Evolutionary conservation across 2,888 invertebrate species (phyloP), one percentile per base, ranked within the genome.

Genomic region (Protophormia terraenovae): DNA sequence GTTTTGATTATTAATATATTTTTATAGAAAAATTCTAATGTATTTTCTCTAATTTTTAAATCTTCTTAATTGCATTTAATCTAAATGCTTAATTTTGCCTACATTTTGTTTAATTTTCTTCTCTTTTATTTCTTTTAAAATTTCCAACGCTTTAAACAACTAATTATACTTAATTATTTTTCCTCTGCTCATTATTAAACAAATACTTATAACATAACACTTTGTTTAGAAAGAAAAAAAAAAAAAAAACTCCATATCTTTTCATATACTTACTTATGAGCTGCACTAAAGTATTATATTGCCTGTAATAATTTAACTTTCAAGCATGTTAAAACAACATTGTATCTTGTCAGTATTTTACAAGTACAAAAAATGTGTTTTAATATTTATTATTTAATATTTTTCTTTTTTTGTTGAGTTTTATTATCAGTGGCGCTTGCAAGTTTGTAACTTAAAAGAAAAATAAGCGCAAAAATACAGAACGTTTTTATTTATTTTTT

Each of bases 351-450:
- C 47, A 62, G 14, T 41, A 64, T 55, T 53, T 55, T 53, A 45
- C n/a, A 38, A 60, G 19, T 47, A 62, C 4, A 55, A 58, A 22
- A 19, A 50, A 78, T 35, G 10, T 69, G 6, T 66, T 66, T 55
- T 67, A 32, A 62, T 47, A 66, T 53, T 29, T 29, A 19, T 69
- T 60, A 60, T 24, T 55, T 29, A 7, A 12, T 60, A 29, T 29
- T 14, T 58, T 29, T n/a, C 19, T 50, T 50, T 50, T 60, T 45
- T 2, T 47, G 8, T 58, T 19, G 8, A 19, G 6, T 66, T 62
- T 47, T 62, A 50, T 80, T 84, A 84, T 84, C 72, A 84, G 75
- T 80, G 84, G 84, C 84, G 84, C 84, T 84, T 76, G 79, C 55
- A 72, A 76, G 60, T 47, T 80, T 76, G 67, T 84, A 60, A 72